Percentiles rank a stretch among this genome's conserved stretches.
Conservation (phyloP, 2,888 invertebrate species). For the Cryptocephalus primarius region DNA sequence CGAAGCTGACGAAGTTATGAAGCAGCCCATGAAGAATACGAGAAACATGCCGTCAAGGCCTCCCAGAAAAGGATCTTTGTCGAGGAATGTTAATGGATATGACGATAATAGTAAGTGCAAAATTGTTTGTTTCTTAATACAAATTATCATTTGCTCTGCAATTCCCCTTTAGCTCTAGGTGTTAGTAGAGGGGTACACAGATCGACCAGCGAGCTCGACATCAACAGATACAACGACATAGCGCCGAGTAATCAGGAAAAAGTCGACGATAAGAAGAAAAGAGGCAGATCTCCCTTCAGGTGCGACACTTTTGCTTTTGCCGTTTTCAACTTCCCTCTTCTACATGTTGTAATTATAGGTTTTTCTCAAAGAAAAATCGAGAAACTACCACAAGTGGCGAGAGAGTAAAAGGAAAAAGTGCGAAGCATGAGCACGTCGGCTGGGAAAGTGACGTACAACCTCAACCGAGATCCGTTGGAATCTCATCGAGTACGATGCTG, state of each 20-base stretch:
- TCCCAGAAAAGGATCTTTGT: constrained; percentile 64
- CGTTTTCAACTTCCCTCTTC: not conserved
- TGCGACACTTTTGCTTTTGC: constrained; percentile 24
- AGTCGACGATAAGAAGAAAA: constrained; percentile 50
- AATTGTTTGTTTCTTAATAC: not conserved
- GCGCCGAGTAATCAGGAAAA: constrained; percentile 29
- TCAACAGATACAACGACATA: constrained; percentile 56
- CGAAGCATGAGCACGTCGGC: constrained; percentile 32
- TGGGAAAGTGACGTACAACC: constrained; percentile 18
- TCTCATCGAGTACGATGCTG: constrained; percentile 36
- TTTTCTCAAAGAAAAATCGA: constrained; percentile 70
- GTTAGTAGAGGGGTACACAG: constrained; percentile 46
- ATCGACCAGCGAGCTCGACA: constrained; percentile 66
- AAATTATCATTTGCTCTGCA: too few species aligned
- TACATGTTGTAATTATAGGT: constrained; percentile 43
- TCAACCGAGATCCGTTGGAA: constrained; percentile 34
- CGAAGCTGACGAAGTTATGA: constrained; percentile 57
- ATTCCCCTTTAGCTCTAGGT: constrained; percentile 11
- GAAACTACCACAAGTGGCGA: constrained; percentile 54
- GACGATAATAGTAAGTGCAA: constrained; percentile 24
- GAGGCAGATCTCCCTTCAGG: constrained; percentile 89
- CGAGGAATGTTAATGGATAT: constrained; percentile 38
- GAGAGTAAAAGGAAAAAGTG: constrained; percentile 50
- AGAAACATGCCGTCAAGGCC: constrained; percentile 52
- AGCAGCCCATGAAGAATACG: constrained; percentile 34